Percentiles rank a stretch among this genome's conserved stretches.
Conservation (phyloP, 2,888 invertebrate species). For the Conistra vaccinii region DNA sequence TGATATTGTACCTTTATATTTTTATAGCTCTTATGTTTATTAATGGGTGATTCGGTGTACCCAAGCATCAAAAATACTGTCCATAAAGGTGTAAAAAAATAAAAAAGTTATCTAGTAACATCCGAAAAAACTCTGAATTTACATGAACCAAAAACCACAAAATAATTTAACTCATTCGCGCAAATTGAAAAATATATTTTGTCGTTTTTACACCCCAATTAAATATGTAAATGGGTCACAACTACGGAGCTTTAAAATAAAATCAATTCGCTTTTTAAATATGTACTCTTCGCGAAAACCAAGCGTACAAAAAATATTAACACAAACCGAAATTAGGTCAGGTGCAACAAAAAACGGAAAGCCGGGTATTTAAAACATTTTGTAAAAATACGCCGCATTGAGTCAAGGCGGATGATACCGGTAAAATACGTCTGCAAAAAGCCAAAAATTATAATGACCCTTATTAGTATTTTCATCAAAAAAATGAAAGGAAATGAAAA, state of each 20-base stretch:
- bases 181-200: conserved; percentile 45
- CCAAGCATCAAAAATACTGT: background rate
- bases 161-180: conserved; percentile 30
- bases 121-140: background rate
- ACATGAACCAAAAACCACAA: conserved; percentile 16
- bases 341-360: conserved; percentile 56
- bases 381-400: conserved; percentile 50
- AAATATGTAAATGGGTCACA: conserved; percentile 57
- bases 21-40: background rate
- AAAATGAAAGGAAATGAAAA: conserved; percentile 19
- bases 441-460: conserved; percentile 50
- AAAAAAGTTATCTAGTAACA: background rate
- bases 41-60: too few species aligned
- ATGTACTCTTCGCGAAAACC: conserved; percentile 26
- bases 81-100: background rate
- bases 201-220: conserved; percentile 41
- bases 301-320: conserved; percentile 54
- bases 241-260: conserved; percentile 53
- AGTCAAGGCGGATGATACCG: conserved; percentile 35
- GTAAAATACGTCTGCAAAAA: conserved; percentile 38
- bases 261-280: conserved; percentile 57
- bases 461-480: conserved; percentile 44
- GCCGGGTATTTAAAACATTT: conserved; percentile 36
- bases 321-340: conserved; percentile 61
- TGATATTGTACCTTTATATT: background rate